Evolutionary conservation across 2,888 invertebrate genomes (phyloP).

Genomic region (Clepsis dumicolana): DNA sequence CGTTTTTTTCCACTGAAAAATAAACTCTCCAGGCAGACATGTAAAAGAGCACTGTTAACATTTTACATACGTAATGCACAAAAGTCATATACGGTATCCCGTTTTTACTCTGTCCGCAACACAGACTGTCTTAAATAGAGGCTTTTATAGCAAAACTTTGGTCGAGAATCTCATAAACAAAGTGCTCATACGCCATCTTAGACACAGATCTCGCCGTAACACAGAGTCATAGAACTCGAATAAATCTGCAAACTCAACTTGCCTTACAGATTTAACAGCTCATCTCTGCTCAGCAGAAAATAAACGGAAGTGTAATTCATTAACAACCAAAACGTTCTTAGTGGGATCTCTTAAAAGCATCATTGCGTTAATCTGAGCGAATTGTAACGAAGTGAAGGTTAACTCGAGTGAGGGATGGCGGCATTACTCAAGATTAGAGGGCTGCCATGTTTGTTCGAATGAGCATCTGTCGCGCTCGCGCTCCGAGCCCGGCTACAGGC

Average conservation of each 20-base stretch:
- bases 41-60: no score
- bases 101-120: no score
- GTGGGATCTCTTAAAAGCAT: conserved; percentile 45
- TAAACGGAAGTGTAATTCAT: conserved; percentile 42
- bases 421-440: conserved; percentile 16
- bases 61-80: no score
- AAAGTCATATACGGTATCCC: no score
- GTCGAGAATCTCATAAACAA: neutral
- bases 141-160: neutral
- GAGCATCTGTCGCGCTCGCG: conserved; percentile 7
- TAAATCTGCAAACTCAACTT: neutral
- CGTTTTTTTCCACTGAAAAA: no score
- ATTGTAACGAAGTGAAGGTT: conserved; percentile 39
- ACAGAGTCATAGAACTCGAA: neutral
- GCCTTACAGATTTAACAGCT: conserved; percentile 5
- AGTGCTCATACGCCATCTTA: neutral
- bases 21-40: no score
- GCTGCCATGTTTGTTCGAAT: conserved; percentile 7
- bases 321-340: conserved; percentile 41
- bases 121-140: no score
- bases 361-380: conserved; percentile 45
- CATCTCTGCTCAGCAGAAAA: conserved; percentile 14
- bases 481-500: neutral
- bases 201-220: neutral
- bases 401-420: conserved; percentile 29